Base-by-base conservation (phyloP, 2,797 vertebrate species). In the Schizothorax lantsangensis region DNA sequence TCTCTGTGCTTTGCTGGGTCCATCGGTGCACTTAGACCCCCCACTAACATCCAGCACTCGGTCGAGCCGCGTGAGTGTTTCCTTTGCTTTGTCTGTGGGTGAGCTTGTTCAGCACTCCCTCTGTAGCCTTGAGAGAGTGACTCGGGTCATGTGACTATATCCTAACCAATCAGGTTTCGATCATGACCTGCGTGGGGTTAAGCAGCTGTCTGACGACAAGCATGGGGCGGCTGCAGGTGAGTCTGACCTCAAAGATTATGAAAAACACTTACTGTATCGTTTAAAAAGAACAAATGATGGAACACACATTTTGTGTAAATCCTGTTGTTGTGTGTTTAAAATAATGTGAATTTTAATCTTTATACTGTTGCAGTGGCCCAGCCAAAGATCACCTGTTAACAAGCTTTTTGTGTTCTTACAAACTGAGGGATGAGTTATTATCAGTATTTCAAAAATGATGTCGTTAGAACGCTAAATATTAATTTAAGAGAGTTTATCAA, bases 191-290 rank as follows among this genome's bases (percentile, higher is more conserved):
- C 96, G 96, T 36, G 89, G 84, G 95, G 96, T 97, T 97, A 98
- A 98, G 96, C 97, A 96, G 93, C 96, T 94, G 92, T 94, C 94
- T 90, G 97, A 98, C 89, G 97, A 98, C 95, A 99, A 98, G 97
- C 97, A 97, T 86, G 96, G 97, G 95, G 95, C 95, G 0, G 87
- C 95, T 84, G 72, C 94, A 86, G 97, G 97, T 99, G 95, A 99
- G 98, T 97, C 95, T 66, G 7, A 77, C 43, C 43, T 66, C 57
- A 45, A 33, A 38, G 59, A 77, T 84, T 74, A 26, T 14, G 11
- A 62, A 12, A 9, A 62, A 59, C 2, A 72, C 14, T 26, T 49
- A 82, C 49, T 49, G 11, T 59, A 5, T 52, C 49, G 33, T 62
- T 62, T 26, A 26, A 26, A 12, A 11, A 62, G 7, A 62, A 26